Evolutionary conservation across 2,888 invertebrate genomes (phyloP).

Genomic region (Gymnosoma rotundatum): DNA sequence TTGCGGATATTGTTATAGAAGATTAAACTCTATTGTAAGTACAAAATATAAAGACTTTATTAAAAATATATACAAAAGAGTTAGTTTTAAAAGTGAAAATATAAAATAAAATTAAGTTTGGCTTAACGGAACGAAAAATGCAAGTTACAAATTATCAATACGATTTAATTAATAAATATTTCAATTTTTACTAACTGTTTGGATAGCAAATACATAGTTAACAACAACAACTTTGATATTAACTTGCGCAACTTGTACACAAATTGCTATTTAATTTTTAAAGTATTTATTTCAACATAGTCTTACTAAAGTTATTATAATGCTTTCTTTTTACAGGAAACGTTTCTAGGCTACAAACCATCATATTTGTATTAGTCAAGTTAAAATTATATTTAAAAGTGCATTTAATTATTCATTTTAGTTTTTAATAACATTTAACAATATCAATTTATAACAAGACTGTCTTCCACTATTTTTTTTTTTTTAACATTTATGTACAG

Average conservation of each 20-base stretch:
- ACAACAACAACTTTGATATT: too few relatives aligned
- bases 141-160: background rate
- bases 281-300: background rate
- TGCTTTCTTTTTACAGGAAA: constrained; percentile 63
- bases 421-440: background rate
- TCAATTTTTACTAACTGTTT: background rate
- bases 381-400: constrained; percentile 7
- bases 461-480: constrained; percentile 38
- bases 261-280: background rate
- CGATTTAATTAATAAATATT: background rate
- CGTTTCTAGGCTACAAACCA: constrained; percentile 53
- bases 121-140: background rate
- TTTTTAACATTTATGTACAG: background rate
- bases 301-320: constrained; percentile 45
- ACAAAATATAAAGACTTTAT: constrained; percentile 8
- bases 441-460: constrained; percentile 26
- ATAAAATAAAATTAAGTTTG: background rate
- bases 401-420: constrained; percentile 19
- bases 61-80: background rate
- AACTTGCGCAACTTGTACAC: too few relatives aligned
- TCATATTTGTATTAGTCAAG: constrained; percentile 1
- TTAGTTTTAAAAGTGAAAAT: background rate
- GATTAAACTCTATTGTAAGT: constrained; percentile 51
- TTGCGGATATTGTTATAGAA: constrained; percentile 29
- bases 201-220: background rate